Base-by-base conservation (phyloP, 1,140 invertebrate genomes). In the Limonius californicus region DNA sequence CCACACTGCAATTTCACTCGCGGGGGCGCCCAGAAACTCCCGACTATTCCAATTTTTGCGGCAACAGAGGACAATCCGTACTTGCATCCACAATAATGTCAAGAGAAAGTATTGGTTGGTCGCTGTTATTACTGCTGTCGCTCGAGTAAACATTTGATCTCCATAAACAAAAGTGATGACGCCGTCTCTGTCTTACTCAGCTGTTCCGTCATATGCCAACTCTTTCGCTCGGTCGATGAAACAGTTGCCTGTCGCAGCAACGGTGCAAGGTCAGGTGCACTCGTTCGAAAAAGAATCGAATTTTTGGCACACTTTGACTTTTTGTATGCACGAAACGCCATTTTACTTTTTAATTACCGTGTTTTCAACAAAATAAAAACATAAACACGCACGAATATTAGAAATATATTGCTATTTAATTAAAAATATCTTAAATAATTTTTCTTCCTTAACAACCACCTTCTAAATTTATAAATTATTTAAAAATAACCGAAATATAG, bases 101-200 rank as follows among this genome's bases (percentile, higher is more conserved):
- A 14, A 14, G 35, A 39, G 35, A 39, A 39, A 39, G 35, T 39
- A 39, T 27, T 27, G 23, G 35, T 50, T 50, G 7, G 6, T 18
- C 4, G 16, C 45, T 50, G 45, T 50, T 50, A 19, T 18, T 50
- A 6, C 45, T 50, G 8, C 45, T 50, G 45, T 50, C 20, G 45
- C 45, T 50, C 45, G 16, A 50, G 45, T 50, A 50, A 50, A 50
- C 45, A 50, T 50, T 50, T 50, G 20, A 50, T 50, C 45, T 50
- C 45, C 45, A 50, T 50, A 50, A 50, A 50, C 45, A 50, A 50
- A 50, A 50, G 45, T 50, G 45, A 50, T 50, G 8, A 50, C 45
- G 45, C 45, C 45, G 14, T 50, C 45, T 50, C 45, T 50, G 16
- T 50, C 20, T 18, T 21, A 21, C 16, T 50, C 45, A 50, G 45